phyloP scores from a whole-genome alignment of 2,888 invertebrate genomes.

The Caenorhabditis angaria region DNA sequence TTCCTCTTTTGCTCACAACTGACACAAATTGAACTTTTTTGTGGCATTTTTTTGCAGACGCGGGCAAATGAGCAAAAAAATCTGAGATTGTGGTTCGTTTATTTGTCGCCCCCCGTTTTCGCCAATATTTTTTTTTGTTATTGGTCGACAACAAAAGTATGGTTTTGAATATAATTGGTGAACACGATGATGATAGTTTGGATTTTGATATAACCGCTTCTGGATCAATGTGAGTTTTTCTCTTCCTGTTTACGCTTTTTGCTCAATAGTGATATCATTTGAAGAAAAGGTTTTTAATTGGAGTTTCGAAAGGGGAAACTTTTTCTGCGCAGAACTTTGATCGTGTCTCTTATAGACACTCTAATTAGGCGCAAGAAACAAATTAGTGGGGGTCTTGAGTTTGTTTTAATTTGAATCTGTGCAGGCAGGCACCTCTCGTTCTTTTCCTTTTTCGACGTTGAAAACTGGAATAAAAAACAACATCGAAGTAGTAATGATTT shows the following conservation, averaged over 20 bases:
- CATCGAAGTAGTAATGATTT: too few species aligned
- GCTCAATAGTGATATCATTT: background rate
- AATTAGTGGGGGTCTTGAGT: background rate
- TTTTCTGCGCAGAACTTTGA: background rate
- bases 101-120: background rate
- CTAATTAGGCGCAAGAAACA: background rate
- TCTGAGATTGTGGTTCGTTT: background rate
- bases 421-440: too few species aligned
- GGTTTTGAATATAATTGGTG: background rate
- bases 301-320: background rate
- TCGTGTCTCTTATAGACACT: too few species aligned
- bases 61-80: slow-evolving; percentile 1
- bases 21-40: slow-evolving; percentile 3
- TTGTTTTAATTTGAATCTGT: too few species aligned
- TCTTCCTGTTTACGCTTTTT: background rate
- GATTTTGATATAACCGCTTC: slow-evolving; percentile 44
- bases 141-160: too few species aligned
- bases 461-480: too few species aligned
- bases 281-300: slow-evolving; percentile 1
- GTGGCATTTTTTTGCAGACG: background rate
- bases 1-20: background rate
- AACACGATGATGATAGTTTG: slow-evolving; percentile 36
- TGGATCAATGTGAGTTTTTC: slow-evolving; percentile 36
- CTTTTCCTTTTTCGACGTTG: too few species aligned
- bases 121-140: too few species aligned